Conservation (phyloP, 2,797 vertebrate genomes). For the Oophaga sylvatica region DNA sequence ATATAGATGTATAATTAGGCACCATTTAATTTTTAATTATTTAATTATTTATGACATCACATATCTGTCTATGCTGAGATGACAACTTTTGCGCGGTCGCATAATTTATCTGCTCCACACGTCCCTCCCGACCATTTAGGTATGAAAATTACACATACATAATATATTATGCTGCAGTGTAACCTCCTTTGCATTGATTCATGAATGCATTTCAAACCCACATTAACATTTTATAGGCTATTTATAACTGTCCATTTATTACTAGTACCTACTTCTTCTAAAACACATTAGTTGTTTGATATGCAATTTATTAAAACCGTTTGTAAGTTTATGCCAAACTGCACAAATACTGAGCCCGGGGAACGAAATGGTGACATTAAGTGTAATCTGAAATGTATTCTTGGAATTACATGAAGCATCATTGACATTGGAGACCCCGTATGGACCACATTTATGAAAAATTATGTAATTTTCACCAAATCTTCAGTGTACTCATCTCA, state of each 20-base stretch:
- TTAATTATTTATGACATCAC: not conserved
- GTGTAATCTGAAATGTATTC: not conserved
- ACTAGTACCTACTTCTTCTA: conserved; percentile 56
- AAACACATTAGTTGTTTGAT: conserved; percentile 65
- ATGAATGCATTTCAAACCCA: conserved; percentile 58
- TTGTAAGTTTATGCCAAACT: not conserved
- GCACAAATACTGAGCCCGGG: not conserved
- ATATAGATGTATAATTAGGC: not conserved
- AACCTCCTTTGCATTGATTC: conserved; percentile 21
- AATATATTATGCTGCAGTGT: not conserved
- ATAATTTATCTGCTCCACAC: not conserved
- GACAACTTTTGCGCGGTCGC: not conserved
- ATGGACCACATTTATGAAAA: no score
- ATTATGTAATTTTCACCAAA: no score
- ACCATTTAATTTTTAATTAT: not conserved
- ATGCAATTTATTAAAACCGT: conserved; percentile 45
- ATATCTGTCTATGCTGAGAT: not conserved
- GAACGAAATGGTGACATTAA: not conserved
- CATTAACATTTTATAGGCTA: conserved; percentile 64
- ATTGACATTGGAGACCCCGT: not conserved
- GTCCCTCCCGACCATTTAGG: not conserved
- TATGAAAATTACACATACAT: conserved; percentile 2
- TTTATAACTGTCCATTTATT: conserved; percentile 49
- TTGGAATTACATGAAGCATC: not conserved
- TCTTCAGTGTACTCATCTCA: no score